These are phyloP conservation scores for Lepus americanus DNA, from an alignment of 2,113 vertebrate genomes.

Conservation along the genomic window DNA sequence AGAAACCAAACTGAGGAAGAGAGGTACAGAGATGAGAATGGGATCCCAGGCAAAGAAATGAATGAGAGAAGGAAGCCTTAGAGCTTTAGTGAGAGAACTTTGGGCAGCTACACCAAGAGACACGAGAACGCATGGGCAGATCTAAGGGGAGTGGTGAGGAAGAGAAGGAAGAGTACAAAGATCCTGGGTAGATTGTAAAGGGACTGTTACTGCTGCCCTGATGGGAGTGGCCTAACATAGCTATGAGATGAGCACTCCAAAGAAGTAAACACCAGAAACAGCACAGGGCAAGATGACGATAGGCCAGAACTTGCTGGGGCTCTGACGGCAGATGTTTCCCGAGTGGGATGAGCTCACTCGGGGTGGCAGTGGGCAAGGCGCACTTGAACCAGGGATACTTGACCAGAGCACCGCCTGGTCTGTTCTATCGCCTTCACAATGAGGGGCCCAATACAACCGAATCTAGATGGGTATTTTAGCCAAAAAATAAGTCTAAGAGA, in stretches of 20 bases:
- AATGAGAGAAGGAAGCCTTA: neutral
- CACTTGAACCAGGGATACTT: neutral
- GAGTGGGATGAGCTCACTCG: neutral
- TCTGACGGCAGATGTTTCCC: neutral
- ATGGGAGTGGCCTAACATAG: neutral
- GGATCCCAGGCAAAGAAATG: neutral
- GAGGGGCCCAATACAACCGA: neutral
- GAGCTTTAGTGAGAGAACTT: neutral
- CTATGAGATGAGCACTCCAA: neutral
- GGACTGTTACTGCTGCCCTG: neutral
- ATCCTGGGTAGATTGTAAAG: neutral
- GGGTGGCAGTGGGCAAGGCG: neutral
- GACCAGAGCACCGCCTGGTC: neutral
- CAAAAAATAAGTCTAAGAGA: conserved; percentile 22
- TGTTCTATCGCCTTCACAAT: neutral
- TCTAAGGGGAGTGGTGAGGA: neutral
- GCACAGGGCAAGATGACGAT: fast-evolving
- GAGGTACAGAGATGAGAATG: neutral
- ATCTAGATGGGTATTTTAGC: neutral
- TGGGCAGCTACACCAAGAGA: neutral
- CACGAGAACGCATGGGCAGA: neutral
- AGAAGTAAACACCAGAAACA: neutral
- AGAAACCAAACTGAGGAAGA: neutral
- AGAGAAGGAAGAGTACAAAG: neutral
- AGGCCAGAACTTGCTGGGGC: neutral